These are phyloP conservation scores for Caenorhabditis sp. DNA, from an alignment of 2,888 invertebrate species.

Conservation along the genomic window DNA sequence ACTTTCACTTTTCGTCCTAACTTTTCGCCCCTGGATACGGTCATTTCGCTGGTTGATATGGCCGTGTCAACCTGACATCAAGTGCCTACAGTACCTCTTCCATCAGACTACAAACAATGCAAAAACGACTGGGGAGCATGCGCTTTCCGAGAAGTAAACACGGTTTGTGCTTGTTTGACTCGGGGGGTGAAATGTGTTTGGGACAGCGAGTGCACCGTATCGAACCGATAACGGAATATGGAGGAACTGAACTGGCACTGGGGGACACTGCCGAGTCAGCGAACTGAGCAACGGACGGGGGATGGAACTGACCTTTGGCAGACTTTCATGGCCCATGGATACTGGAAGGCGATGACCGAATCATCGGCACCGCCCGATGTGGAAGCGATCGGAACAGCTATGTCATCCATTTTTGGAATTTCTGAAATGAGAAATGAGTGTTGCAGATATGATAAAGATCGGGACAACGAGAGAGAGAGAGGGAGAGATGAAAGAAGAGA, in stretches of 20 bases:
- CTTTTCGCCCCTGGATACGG: conserved; percentile 33
- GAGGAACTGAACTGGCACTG: not conserved
- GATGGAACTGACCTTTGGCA: conserved; percentile 63
- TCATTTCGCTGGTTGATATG: not conserved
- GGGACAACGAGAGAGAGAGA: conserved; percentile 8
- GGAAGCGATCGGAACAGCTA: conserved; percentile 64
- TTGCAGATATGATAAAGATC: no score
- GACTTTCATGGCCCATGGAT: conserved; percentile 68
- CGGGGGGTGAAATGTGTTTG: no score
- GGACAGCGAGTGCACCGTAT: conserved; percentile 44
- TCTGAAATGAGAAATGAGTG: conserved; percentile 37
- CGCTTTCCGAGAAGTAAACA: conserved; percentile 47
- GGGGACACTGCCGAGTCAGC: not conserved
- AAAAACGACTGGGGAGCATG: conserved; percentile 20
- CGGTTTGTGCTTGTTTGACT: conserved; percentile 1
- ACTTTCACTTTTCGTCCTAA: conserved; percentile 40
- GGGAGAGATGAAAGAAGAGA: conserved; percentile 18
- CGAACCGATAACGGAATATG: no score
- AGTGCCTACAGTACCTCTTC: conserved; percentile 22
- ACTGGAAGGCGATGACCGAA: conserved; percentile 67
- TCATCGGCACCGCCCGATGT: conserved; percentile 59
- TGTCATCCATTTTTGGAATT: conserved; percentile 51
- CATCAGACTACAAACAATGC: conserved; percentile 32
- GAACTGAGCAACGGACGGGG: conserved; percentile 1
- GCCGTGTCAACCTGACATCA: not conserved